phyloP scores from a whole-genome alignment of 1,140 invertebrate genomes.

The Drosophila paulistorum region DNA sequence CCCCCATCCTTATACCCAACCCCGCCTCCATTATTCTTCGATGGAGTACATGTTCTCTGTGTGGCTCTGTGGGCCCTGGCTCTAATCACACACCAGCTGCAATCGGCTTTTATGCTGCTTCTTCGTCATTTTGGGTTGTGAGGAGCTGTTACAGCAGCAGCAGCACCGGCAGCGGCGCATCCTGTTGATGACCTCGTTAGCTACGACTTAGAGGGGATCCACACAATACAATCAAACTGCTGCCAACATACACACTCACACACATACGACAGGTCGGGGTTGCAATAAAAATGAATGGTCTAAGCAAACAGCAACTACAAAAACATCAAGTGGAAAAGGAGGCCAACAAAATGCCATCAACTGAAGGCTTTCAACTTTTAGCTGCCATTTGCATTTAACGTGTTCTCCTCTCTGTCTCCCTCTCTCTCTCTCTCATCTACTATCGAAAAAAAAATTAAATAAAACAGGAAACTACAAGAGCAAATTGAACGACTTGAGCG shows the following conservation, averaged over 20 bases:
- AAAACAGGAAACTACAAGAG: conserved; percentile 22
- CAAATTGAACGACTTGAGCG: conserved; percentile 43
- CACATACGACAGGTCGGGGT: conserved; percentile 21
- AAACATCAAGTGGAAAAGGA: conserved; percentile 42
- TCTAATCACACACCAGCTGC: conserved; percentile 74
- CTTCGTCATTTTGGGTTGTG: conserved; percentile 21
- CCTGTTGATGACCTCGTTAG: conserved; percentile 81
- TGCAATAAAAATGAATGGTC: conserved; percentile 71
- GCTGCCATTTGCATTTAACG: conserved; percentile 70
- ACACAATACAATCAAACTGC: conserved; percentile 66
- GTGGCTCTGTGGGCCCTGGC: conserved; percentile 17
- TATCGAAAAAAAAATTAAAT: too few relatives aligned
- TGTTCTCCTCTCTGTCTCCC: conserved; percentile 2
- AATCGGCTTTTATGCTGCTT: conserved; percentile 70
- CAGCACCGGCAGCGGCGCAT: conserved; percentile 41
- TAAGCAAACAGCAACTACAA: conserved; percentile 24
- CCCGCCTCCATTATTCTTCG: background rate
- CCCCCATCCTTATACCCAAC: background rate
- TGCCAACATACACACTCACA: conserved; percentile 31
- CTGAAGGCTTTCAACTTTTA: conserved; percentile 48
- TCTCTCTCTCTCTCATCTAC: conserved; percentile 6
- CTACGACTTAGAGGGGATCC: conserved; percentile 65
- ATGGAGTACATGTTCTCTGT: background rate
- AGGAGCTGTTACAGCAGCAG: background rate
- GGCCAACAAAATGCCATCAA: conserved; percentile 57